phyloP scores from a whole-genome alignment of 2,797 vertebrate genomes.

The Australoheros facetus region DNA sequence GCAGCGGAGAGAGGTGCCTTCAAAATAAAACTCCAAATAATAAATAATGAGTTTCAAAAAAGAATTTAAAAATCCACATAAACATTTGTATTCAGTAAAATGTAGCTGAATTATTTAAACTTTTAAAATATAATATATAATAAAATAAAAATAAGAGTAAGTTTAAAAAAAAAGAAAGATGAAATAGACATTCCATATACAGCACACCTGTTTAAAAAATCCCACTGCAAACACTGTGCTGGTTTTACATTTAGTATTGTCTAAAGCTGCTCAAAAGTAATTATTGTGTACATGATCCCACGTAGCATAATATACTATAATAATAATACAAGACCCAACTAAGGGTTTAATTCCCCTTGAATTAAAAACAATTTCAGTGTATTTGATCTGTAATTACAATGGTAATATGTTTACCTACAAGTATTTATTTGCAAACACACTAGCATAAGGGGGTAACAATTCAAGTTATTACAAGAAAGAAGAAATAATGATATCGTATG shows the following conservation, averaged over 20 bases:
- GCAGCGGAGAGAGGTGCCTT: constrained; percentile 28
- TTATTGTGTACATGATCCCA: neutral
- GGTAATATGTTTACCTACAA: no score
- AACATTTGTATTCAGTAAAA: neutral
- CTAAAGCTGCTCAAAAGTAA: neutral
- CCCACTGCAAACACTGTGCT: neutral
- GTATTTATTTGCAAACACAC: no score
- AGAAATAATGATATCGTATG: no score
- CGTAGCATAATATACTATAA: neutral
- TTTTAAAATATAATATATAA: neutral
- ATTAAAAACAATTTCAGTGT: no score
- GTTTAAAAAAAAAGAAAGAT: neutral
- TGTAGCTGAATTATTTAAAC: neutral
- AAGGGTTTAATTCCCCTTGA: no score
- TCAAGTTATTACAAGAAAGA: no score
- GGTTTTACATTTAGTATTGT: neutral
- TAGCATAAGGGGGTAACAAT: no score
- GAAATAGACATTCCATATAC: neutral
- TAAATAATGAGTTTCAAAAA: neutral
- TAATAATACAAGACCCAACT: no score
- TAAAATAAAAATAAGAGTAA: neutral
- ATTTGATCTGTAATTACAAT: no score
- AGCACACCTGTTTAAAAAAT: neutral
- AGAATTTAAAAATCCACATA: fast-evolving
- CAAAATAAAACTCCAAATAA: constrained; percentile 53